A percentile compares a stretch with the other conserved stretches of the same genome.
These are phyloP conservation scores for Atlantisia rogersi DNA, from an alignment of 2,113 vertebrate species.

Conservation along the genomic window DNA sequence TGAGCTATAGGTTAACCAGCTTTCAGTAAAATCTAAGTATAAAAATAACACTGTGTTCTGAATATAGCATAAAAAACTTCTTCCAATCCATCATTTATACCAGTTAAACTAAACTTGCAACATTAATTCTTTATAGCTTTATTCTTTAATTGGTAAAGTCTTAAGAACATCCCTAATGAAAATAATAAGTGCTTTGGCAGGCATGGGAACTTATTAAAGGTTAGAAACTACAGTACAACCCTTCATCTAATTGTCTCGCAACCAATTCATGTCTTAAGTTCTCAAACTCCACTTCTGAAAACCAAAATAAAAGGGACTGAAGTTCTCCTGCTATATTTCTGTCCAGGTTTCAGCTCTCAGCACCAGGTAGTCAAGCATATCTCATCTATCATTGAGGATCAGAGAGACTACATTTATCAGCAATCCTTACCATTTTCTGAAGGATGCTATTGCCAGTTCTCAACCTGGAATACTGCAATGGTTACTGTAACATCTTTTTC, in stretches of 20 bases:
- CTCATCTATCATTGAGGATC: neutral
- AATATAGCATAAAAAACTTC: neutral
- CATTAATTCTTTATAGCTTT: neutral
- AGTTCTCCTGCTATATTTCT: neutral
- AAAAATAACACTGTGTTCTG: neutral
- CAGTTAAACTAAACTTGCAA: neutral
- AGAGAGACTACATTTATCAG: neutral
- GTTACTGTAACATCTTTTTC: neutral
- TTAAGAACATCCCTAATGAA: neutral
- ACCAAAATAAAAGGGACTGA: neutral
- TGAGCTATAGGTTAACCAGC: neutral
- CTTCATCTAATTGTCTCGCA: neutral
- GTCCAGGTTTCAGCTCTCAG: neutral
- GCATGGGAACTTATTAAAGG: neutral
- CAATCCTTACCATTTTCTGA: neutral
- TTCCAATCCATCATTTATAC: neutral
- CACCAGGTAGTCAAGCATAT: neutral
- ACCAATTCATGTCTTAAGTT: neutral
- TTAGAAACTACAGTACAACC: neutral
- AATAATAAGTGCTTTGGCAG: neutral
- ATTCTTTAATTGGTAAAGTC: neutral
- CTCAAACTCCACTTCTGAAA: neutral
- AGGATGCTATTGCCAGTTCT: neutral
- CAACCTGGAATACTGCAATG: neutral
- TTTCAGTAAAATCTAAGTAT: neutral